Base-by-base conservation (phyloP, 2,797 vertebrate genomes). In the Rhadinocentrus ornatus region DNA sequence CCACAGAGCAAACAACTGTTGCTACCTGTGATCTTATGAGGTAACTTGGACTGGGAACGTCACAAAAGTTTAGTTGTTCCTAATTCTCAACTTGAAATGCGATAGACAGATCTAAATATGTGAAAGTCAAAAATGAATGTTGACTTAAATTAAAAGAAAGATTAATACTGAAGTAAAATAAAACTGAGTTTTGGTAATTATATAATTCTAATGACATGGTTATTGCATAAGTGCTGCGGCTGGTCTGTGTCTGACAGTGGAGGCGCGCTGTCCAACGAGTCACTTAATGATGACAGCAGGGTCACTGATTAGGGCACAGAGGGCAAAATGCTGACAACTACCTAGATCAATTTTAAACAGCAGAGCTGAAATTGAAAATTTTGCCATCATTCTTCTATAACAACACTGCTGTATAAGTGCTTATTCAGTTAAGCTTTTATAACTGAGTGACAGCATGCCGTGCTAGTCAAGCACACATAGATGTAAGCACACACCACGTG, bases 181-280 rank as follows among this genome's bases (percentile, higher is more conserved):
- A 32, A 62, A 82, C 63, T 41, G 59, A 69, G 66, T 70, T n/a
- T 52, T 55, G 41, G 35, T 66, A 83, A 90, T 89, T 85, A 85
- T 64, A 73, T 80, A 81, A 89, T 85, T 77, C 50, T 69, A 53
- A 83, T 79, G 75, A 69, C 72, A 70, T 32, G 31, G 55, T 60
- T 27, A 41, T 85, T 88, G 64, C 66, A n/a, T 84, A 82, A 83
- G 66, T 66, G 20, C 27, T 61, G 8, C 34, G n/a, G 13, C 44
- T n/a, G 2, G 44, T n/a, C 18, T 46, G 44, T 32, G 60, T 66
- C 53, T 77, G 67, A 75, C 2, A 2, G 71, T 8, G 0, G 46
- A 76, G 63, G 70, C 55, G 15, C 58, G 65, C 62, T 75, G 66
- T 63, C 62, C 57, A 48, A 44, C 32, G 27, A 16, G 39, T 58